A percentile compares a stretch with the other conserved stretches of the same genome.
phyloP scores from a whole-genome alignment of 2,113 vertebrate species.

The Lota lota region DNA sequence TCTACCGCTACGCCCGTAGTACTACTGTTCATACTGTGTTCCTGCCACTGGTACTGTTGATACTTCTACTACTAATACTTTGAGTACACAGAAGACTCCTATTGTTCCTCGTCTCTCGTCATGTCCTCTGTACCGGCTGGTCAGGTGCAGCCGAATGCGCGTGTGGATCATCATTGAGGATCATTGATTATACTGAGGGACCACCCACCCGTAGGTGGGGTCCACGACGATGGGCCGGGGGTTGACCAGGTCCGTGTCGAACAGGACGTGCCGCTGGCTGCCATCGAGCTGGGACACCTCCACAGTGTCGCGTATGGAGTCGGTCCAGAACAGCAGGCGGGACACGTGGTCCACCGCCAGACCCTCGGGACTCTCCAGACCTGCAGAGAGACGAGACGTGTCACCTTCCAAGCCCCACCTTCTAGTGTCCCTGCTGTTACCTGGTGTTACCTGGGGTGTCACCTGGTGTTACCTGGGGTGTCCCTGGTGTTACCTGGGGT shows the following conservation, averaged over 20 bases:
- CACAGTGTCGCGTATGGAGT: conserved; percentile 85
- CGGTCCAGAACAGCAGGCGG: conserved; percentile 93
- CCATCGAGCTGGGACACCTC: conserved; percentile 89
- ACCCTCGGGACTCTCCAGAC: conserved; percentile 89
- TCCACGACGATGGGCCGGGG: conserved; percentile 85
- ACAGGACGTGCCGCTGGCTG: conserved; percentile 81
- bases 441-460: no score
- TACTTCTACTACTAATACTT: not conserved
- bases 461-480: no score
- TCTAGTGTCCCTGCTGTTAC: no score
- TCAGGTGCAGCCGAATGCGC: no score
- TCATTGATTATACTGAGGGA: no score
- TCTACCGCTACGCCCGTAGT: not conserved
- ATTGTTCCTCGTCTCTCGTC: no score
- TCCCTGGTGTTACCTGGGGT: no score
- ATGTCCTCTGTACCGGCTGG: no score
- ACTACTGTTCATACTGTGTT: not conserved
- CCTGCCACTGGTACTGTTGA: not conserved
- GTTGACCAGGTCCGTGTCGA: conserved; percentile 84
- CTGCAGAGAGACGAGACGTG: conserved; percentile 53
- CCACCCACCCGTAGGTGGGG: conserved; percentile 79
- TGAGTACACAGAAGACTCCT: no score
- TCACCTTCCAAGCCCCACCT: no score
- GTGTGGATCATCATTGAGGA: no score
- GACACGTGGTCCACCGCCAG: conserved; percentile 86